Evolutionary conservation across 1,140 invertebrate genomes (phyloP).

Genomic region (Nasonia longicornis): DNA sequence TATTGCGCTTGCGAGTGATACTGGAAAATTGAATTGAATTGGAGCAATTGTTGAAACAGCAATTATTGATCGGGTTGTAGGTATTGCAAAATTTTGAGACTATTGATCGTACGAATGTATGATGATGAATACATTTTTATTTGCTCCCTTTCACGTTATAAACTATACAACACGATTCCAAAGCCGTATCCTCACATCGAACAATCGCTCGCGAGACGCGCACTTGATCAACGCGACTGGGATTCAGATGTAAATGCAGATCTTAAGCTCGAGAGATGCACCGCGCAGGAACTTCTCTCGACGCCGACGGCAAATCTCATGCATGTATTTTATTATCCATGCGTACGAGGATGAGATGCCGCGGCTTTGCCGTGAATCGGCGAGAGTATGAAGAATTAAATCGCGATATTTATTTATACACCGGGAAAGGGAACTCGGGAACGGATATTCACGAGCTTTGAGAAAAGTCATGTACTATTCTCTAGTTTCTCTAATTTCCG

Average conservation of each 20-base stretch:
- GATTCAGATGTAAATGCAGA: constrained; percentile 12
- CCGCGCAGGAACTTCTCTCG: neutral
- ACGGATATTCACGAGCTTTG: no score
- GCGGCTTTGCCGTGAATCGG: neutral
- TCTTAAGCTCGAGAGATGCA: neutral
- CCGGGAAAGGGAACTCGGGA: neutral
- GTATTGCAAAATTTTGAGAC: no score
- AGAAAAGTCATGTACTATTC: no score
- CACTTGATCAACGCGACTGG: neutral
- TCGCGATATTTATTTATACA: neutral
- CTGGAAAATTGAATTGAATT: neutral
- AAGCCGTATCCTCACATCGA: neutral
- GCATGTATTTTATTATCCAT: constrained; percentile 26
- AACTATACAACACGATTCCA: neutral
- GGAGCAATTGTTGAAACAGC: no score
- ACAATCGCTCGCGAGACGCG: no score
- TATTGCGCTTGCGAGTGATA: neutral
- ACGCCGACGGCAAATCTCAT: neutral
- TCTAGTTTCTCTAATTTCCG: no score
- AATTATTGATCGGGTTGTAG: no score
- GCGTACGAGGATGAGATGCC: neutral
- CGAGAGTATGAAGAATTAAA: neutral
- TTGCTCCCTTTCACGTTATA: no score
- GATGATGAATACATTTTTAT: no score
- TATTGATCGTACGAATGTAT: no score